These are phyloP conservation scores for Syrphus vitripennis DNA, from an alignment of 2,888 invertebrate genomes.

Conservation along the genomic window DNA sequence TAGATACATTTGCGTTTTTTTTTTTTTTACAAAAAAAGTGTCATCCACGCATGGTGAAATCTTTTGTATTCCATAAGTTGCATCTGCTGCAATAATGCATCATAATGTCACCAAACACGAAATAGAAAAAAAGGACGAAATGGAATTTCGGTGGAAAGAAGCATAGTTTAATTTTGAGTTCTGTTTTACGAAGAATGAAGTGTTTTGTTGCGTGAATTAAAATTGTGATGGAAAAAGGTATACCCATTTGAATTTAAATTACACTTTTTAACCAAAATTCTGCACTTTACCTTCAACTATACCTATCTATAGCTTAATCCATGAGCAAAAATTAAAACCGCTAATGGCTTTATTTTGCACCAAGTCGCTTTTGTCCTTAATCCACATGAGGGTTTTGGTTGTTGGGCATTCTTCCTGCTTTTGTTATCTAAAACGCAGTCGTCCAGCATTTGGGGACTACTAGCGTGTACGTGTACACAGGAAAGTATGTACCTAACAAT, in stretches of 20 bases:
- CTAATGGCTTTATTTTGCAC: conserved; percentile 6
- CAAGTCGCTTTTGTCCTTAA: conserved; percentile 1
- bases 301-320: background rate
- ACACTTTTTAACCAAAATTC: background rate
- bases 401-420: background rate
- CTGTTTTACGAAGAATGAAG: too few species aligned
- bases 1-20: background rate
- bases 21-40: background rate
- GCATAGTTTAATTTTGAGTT: background rate
- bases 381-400: background rate
- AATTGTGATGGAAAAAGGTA: background rate
- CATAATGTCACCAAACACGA: background rate
- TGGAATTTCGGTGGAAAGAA: background rate
- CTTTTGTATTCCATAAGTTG: conserved; percentile 22
- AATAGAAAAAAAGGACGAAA: conserved; percentile 1
- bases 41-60: conserved; percentile 34
- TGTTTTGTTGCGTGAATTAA: background rate
- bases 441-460: background rate
- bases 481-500: background rate
- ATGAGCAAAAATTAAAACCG: background rate
- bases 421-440: conserved; percentile 22
- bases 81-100: conserved; percentile 46
- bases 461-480: too few species aligned
- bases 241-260: background rate
- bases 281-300: background rate